Evolutionary conservation across 2,113 vertebrate genomes (phyloP), one percentile per base, ranked within the genome.

Genomic region (Scalopus aquaticus): DNA sequence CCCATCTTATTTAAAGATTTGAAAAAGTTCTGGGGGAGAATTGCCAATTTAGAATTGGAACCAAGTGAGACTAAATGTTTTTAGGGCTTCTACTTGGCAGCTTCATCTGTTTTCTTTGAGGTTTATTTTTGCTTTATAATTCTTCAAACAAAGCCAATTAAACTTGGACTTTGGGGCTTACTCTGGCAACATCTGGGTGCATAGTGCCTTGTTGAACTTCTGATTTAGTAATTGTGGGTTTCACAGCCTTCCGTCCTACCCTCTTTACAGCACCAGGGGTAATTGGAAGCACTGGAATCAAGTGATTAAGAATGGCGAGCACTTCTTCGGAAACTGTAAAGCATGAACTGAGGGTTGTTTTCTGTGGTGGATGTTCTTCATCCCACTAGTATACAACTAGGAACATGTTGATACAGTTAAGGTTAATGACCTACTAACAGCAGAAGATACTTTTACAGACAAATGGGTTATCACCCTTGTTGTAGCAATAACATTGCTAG

Each of bases 81-180:
- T 73, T 26, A 58, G 79, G 8, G 70, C 28, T 42, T 5, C 20
- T 39, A 9, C 46, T 74, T 42, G 76, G 65, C 77, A 62, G 30
- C 74, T 95, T 56, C 6, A 70, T 44, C 35, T 49, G 6, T 73
- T 73, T 93, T 77, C 65, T 62, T 35, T 79, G 28, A 89, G 49
- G 44, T 87, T 76, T 78, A 54, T 56, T 87, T 93, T 88, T 88
- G 42, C 81, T 70, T 79, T 94, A 69, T 83, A 83, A 83, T 88
- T 83, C 49, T 96, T 85, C 62, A 81, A 85, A 60, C 62, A 60
- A 37, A 88, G 42, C 60, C 74, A 62, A 62, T 79, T 30, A 26
- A 30, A 60, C 16, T 26, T 70, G 65, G 62, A 54, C 26, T 62
- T 46, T 37, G 35, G 80, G 80, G 37, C 20, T 78, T 84, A 72